Conservation (phyloP, 2,113 vertebrate genomes). For the Platichthys flesus region DNA sequence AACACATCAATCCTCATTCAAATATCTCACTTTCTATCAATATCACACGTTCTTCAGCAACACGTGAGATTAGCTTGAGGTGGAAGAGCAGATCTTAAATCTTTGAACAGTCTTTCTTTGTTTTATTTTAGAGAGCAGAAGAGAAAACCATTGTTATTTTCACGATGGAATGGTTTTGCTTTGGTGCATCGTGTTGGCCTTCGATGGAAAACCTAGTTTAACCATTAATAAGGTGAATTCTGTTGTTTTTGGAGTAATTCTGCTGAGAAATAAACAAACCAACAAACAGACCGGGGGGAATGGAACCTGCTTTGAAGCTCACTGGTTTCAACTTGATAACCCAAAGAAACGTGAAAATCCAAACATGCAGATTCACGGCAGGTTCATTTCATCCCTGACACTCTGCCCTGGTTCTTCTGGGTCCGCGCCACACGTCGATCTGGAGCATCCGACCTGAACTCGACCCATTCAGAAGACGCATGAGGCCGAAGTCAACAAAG, state of each 20-base stretch:
- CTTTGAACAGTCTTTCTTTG: too few relatives aligned
- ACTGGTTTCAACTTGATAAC: background rate
- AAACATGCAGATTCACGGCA: constrained; percentile 15
- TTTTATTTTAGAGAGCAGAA: too few relatives aligned
- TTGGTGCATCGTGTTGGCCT: too few relatives aligned
- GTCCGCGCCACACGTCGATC: constrained; percentile 19
- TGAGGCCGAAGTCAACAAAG: constrained; percentile 76
- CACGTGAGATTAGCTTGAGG: too few relatives aligned
- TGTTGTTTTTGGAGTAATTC: too few relatives aligned
- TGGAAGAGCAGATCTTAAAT: too few relatives aligned
- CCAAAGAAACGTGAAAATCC: background rate
- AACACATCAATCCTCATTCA: background rate
- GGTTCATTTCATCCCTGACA: background rate
- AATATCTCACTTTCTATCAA: background rate
- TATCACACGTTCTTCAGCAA: background rate
- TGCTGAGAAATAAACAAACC: too few relatives aligned
- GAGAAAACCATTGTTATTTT: too few relatives aligned
- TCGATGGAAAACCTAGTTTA: background rate
- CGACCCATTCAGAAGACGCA: constrained; percentile 65
- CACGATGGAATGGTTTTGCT: too few relatives aligned
- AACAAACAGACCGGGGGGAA: background rate
- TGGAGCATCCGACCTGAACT: constrained; percentile 51
- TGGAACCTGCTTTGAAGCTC: too few relatives aligned
- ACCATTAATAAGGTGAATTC: background rate
- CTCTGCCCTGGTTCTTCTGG: background rate